Evolutionary conservation across 35 echinoderm and acorn worm genomes (phyloP), one percentile per base, ranked within the genome.

Genomic region (Patiria miniata): DNA sequence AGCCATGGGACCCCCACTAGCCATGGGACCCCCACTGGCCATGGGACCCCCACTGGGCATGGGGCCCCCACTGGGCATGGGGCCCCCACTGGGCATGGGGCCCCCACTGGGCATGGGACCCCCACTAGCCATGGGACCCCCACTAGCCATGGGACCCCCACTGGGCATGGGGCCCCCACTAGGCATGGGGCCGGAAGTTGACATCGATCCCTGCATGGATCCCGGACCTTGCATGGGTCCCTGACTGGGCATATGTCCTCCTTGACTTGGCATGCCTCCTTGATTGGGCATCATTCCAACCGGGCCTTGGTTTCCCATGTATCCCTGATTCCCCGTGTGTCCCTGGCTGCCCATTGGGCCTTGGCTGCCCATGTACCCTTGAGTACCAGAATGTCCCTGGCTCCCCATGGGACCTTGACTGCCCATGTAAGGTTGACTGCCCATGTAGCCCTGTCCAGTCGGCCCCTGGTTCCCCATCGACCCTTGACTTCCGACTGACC

Each of bases 381-480:
- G 83, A 36, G 19, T 84, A 57, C 36, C 85, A 69, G 79, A 83
- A 68, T 85, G 90, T 87, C 51, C 89, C 65, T 53, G 85, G 81
- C 53, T 87, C 44, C 18, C 83, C 87, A 73, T 94, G 76, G 37
- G 40, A 9, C 81, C 89, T 83, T 79, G 88, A 61, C 23, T 73
- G 23, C 29, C 65, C 65, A 61, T 55, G 42, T 8, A 76, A 83
- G 40, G 52, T 37, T 15, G 39, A 9, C 19, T 86, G 52, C 36
- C 80, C 86, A 40, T 87, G 90, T 77, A 68, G 51, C 10, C 60
- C 60, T 94, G 92, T n/a, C n/a, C n/a, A n/a, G n/a, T n/a, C n/a
- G n/a, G n/a, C n/a, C n/a, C 82, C 60, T 94, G 92, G 59, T 81
- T 90, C 2, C 80, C 73, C 87, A 94, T 86, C 53, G 85, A 86